phyloP scores from a whole-genome alignment of 2,113 vertebrate species.

The Noctilio leporinus region DNA sequence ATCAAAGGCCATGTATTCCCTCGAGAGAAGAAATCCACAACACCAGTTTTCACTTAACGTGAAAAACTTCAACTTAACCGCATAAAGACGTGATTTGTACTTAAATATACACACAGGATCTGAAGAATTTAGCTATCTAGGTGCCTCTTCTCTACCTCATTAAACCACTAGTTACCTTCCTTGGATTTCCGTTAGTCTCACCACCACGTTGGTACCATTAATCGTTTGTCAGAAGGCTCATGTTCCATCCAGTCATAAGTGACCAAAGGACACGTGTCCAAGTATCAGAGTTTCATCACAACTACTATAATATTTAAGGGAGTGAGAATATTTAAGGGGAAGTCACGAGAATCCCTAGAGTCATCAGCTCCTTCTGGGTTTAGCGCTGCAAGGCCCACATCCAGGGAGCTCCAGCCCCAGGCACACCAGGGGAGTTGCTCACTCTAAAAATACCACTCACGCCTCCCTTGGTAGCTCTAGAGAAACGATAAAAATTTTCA shows the following conservation, averaged over 20 bases:
- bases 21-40: constrained; percentile 19
- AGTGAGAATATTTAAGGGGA: background rate
- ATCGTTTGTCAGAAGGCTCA: background rate
- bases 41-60: constrained; percentile 9
- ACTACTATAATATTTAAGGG: background rate
- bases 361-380: background rate
- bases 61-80: background rate
- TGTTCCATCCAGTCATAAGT: background rate
- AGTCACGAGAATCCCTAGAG: background rate
- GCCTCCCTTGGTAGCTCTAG: background rate
- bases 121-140: background rate
- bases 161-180: background rate
- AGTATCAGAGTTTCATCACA: background rate
- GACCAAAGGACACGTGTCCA: background rate
- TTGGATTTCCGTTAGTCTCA: background rate
- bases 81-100: background rate
- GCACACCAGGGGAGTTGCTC: background rate
- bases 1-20: background rate
- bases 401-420: background rate
- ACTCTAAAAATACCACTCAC: background rate
- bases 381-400: background rate
- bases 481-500: background rate
- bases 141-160: background rate
- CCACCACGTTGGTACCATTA: background rate
- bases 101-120: background rate